Conservation (phyloP, 30 jellyfish, hydroid and myxozoan genomes). For the Hydractinia symbiolongicarpus region DNA sequence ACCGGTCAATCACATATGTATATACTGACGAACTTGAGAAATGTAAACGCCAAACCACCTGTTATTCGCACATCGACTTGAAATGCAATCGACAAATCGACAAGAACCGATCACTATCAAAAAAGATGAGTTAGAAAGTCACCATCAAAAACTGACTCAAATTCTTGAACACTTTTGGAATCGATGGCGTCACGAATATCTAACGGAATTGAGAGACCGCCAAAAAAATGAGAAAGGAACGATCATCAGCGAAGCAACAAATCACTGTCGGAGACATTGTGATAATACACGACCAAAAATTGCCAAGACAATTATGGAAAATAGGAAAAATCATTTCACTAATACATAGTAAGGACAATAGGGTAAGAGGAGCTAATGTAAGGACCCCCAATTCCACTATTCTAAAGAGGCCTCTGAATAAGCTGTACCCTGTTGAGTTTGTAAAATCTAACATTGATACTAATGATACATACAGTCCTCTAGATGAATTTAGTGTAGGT, state of each 20-base stretch:
- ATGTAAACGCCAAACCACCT: too few relatives aligned
- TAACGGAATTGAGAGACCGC: slow-evolving; percentile 27
- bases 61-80: too few relatives aligned
- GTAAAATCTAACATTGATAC: too few relatives aligned
- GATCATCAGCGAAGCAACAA: too few relatives aligned
- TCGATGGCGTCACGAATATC: slow-evolving; percentile 54
- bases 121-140: too few relatives aligned
- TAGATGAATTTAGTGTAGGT: too few relatives aligned
- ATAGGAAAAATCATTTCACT: neutral
- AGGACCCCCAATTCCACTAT: neutral
- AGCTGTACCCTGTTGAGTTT: slow-evolving; percentile 3
- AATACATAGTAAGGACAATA: neutral
- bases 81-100: too few relatives aligned
- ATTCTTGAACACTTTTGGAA: slow-evolving; percentile 29
- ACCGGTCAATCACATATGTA: too few relatives aligned
- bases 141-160: neutral
- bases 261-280: too few relatives aligned
- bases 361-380: neutral
- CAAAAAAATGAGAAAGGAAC: slow-evolving; percentile 2
- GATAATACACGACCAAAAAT: neutral
- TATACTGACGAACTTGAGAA: too few relatives aligned
- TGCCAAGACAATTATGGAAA: neutral
- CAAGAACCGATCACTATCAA: too few relatives aligned
- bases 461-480: too few relatives aligned
- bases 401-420: neutral